phyloP scores from a whole-genome alignment of 2,888 invertebrate genomes.

The Lucinisca nassula region DNA sequence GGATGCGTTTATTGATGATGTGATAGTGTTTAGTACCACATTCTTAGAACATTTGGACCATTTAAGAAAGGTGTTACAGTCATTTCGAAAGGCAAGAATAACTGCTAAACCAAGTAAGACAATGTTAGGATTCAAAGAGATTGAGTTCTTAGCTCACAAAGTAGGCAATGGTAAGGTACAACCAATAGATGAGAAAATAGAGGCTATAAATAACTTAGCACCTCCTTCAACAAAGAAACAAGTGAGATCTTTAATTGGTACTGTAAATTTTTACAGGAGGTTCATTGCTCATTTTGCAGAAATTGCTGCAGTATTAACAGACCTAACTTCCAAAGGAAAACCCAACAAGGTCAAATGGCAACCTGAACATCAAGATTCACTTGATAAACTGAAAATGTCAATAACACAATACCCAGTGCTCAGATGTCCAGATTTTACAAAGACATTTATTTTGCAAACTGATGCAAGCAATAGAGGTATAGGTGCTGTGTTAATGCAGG shows the following conservation, averaged over 20 bases:
- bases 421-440: background rate
- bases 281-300: conserved; percentile 53
- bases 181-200: conserved; percentile 21
- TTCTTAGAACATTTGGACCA: background rate
- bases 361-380: conserved; percentile 27
- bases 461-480: background rate
- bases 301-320: conserved; percentile 41
- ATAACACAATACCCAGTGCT: background rate
- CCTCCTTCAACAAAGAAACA: conserved; percentile 31
- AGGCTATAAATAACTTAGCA: conserved; percentile 28
- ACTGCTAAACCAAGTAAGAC: conserved; percentile 37
- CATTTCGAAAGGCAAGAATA: background rate
- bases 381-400: background rate
- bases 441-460: conserved; percentile 10
- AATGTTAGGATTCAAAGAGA: conserved; percentile 22
- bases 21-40: background rate
- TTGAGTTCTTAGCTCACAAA: conserved; percentile 29
- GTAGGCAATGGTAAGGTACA: conserved; percentile 24
- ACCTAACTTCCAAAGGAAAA: conserved; percentile 23
- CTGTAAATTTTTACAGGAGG: conserved; percentile 43
- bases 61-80: background rate
- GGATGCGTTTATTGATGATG: conserved; percentile 1
- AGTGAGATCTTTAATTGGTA: conserved; percentile 42
- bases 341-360: conserved; percentile 48
- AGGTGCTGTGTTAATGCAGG: background rate